Percentiles rank a stretch among this genome's conserved stretches.
Conservation (phyloP, 2,797 vertebrate genomes). For the Molossus alvarezi region DNA sequence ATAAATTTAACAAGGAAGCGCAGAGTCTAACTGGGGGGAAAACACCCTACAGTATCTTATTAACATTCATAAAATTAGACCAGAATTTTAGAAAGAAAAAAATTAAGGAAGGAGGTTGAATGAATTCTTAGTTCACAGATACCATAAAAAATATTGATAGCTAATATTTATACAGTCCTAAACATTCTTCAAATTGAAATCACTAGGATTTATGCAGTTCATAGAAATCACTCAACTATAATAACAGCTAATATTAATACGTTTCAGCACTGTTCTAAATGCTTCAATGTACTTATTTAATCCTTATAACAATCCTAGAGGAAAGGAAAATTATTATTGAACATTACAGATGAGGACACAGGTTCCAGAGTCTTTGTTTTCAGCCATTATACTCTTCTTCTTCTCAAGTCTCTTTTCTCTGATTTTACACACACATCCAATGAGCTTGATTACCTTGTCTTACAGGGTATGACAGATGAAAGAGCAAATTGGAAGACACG, state of each 20-base stretch:
- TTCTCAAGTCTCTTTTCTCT: slow-evolving; percentile 3
- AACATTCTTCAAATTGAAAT: background rate
- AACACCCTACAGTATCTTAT: background rate
- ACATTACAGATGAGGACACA: background rate
- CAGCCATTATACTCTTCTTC: background rate
- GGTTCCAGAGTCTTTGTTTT: slow-evolving; percentile 26
- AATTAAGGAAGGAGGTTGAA: background rate
- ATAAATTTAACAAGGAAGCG: slow-evolving; percentile 34
- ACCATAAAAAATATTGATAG: background rate
- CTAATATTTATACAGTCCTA: background rate
- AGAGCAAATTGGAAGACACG: background rate
- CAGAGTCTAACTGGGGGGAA: background rate
- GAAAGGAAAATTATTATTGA: background rate
- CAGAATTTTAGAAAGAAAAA: background rate
- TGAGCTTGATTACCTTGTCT: background rate
- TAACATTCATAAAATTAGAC: slow-evolving; percentile 40
- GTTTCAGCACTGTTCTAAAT: background rate
- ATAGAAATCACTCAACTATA: background rate
- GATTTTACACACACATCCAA: background rate
- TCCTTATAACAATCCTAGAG: background rate
- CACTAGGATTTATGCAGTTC: background rate
- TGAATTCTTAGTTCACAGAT: slow-evolving; percentile 9
- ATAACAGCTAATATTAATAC: background rate
- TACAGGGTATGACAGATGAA: background rate
- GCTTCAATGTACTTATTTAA: slow-evolving; percentile 3